These are phyloP conservation scores for Hypercompe scribonia DNA, from an alignment of 2,888 invertebrate species.

Conservation along the genomic window DNA sequence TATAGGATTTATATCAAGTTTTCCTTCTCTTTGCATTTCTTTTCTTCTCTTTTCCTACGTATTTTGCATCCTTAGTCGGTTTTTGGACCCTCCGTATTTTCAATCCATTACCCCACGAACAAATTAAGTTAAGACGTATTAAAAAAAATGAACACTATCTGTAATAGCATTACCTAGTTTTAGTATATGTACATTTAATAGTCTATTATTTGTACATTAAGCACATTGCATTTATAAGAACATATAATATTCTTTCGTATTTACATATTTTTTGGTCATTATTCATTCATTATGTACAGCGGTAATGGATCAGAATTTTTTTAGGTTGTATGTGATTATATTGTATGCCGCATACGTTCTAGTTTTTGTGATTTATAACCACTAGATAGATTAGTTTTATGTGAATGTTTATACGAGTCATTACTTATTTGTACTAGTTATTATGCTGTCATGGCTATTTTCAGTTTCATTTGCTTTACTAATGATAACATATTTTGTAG, in stretches of 20 bases:
- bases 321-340: conserved; percentile 3
- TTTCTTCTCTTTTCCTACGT: too few species aligned
- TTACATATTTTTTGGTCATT: conserved; percentile 9
- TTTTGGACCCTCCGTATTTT: too few species aligned
- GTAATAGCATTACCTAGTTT: not conserved
- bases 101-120: too few species aligned
- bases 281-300: conserved; percentile 2
- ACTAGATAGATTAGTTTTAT: conserved; percentile 8
- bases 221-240: not conserved
- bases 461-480: not conserved
- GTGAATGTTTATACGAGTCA: not conserved
- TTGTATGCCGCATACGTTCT: not conserved
- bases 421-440: conserved; percentile 4
- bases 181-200: not conserved
- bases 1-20: too few species aligned
- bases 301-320: not conserved
- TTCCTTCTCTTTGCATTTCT: too few species aligned
- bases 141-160: not conserved
- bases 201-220: conserved; percentile 42
- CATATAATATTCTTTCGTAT: not conserved
- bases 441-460: not conserved
- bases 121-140: not conserved
- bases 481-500: not conserved
- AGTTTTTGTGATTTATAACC: conserved; percentile 15
- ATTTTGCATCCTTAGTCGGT: too few species aligned